A percentile compares a stretch with the other conserved stretches of the same genome.
phyloP scores from a whole-genome alignment of 2,113 vertebrate species.

The Sinocyclocheilus rhinocerous region DNA sequence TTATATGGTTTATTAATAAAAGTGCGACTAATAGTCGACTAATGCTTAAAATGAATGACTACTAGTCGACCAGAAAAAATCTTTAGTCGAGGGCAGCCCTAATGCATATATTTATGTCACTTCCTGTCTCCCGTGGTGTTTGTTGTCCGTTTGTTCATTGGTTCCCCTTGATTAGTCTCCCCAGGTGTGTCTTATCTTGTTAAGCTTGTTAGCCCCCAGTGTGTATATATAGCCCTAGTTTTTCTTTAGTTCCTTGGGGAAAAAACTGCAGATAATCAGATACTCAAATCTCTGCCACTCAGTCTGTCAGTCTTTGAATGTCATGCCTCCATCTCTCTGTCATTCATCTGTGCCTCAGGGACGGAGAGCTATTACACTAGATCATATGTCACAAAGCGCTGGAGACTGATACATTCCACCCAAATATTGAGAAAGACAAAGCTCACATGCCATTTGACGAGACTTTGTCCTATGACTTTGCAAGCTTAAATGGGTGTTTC shows the following conservation, averaged over 20 bases:
- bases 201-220: no score
- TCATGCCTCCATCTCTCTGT: slow-evolving; percentile 63
- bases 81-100: no score
- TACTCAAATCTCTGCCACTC: slow-evolving; percentile 58
- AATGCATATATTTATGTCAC: no score
- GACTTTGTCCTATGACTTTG: slow-evolving; percentile 38
- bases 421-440: slow-evolving; percentile 56
- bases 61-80: no score
- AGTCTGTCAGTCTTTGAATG: slow-evolving; percentile 47
- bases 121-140: no score
- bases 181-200: no score
- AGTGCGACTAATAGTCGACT: no score
- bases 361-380: slow-evolving; percentile 75
- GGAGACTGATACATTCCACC: slow-evolving; percentile 58
- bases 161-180: no score
- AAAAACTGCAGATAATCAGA: slow-evolving; percentile 72
- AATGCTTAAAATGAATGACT: no score
- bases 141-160: no score
- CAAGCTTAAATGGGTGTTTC: slow-evolving; percentile 39
- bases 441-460: slow-evolving; percentile 63
- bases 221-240: no score
- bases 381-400: slow-evolving; percentile 77
- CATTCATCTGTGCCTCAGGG: slow-evolving; percentile 53
- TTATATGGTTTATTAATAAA: no score
- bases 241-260: slow-evolving; percentile 41